A percentile compares a stretch with the other conserved stretches of the same genome.
Conservation (phyloP, 2,797 vertebrate species). For the Peromyscus eremicus region DNA sequence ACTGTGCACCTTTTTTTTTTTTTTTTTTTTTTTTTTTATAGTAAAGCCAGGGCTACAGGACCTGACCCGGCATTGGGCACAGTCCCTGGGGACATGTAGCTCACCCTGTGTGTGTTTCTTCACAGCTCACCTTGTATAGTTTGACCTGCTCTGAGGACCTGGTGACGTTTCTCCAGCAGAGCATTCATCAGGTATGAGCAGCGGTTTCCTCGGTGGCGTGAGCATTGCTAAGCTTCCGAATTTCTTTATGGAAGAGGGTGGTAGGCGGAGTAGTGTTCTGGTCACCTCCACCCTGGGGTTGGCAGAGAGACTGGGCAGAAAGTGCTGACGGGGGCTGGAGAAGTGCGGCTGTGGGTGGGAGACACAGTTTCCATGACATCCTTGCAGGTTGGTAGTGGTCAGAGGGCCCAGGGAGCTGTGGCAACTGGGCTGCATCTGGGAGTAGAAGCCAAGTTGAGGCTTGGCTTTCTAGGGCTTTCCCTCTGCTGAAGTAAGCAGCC, state of each 20-base stretch:
- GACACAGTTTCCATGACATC: not conserved
- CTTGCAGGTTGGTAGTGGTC: too few relatives aligned
- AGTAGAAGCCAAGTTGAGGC: not conserved
- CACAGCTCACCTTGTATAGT: constrained; percentile 86
- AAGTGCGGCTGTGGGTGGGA: not conserved
- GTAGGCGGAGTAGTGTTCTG: too few relatives aligned
- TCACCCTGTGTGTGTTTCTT: constrained; percentile 13
- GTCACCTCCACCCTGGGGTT: too few relatives aligned
- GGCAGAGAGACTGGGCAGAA: not conserved
- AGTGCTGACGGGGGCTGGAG: not conserved
- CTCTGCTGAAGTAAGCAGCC: not conserved
- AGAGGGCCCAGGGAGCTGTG: not conserved
- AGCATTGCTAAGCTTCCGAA: not conserved
- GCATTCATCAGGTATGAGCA: constrained; percentile 87
- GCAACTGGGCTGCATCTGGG: not conserved
- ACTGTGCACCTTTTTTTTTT: not conserved
- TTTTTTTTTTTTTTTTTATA: not conserved
- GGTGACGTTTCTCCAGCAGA: constrained; percentile 87
- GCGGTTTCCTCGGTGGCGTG: fast-evolving
- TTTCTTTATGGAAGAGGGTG: not conserved
- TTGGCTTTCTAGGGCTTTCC: not conserved
- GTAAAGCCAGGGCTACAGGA: not conserved
- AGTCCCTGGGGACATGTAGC: fast-evolving
- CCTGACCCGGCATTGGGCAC: not conserved
- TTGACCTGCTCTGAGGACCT: constrained; percentile 87